phyloP scores from a whole-genome alignment of 2,113 vertebrate species.

The Neogobius melanostomus region DNA sequence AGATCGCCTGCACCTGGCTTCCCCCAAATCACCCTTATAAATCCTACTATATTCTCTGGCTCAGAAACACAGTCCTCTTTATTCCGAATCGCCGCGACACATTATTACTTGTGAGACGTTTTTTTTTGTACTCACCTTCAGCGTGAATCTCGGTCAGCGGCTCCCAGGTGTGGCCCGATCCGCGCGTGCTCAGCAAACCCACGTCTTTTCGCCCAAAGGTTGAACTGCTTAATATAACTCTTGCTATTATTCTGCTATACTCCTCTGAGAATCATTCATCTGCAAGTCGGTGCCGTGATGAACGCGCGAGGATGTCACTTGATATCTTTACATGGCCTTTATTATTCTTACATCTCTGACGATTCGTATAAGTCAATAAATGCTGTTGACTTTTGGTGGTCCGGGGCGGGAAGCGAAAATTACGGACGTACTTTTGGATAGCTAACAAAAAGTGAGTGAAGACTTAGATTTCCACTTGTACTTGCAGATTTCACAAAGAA shows the following conservation, averaged over 20 bases:
- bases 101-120: background rate
- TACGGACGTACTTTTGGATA: no score
- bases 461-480: no score
- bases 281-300: conserved; percentile 20
- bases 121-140: conserved; percentile 15
- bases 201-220: conserved; percentile 35
- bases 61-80: conserved; percentile 6
- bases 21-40: background rate
- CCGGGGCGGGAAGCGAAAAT: no score
- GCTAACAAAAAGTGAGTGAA: no score
- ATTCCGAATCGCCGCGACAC: background rate
- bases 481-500: no score
- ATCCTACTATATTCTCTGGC: background rate
- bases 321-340: background rate
- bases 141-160: conserved; percentile 12
- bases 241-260: conserved; percentile 43
- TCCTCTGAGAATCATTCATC: conserved; percentile 49
- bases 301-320: conserved; percentile 11
- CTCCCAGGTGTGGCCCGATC: conserved; percentile 26
- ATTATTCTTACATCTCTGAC: conserved; percentile 17
- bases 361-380: no score
- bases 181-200: conserved; percentile 34
- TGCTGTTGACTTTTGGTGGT: no score
- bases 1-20: background rate
- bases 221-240: conserved; percentile 57